Conservation (phyloP, 2,888 invertebrate species). For the Sepiola atlantica region DNA sequence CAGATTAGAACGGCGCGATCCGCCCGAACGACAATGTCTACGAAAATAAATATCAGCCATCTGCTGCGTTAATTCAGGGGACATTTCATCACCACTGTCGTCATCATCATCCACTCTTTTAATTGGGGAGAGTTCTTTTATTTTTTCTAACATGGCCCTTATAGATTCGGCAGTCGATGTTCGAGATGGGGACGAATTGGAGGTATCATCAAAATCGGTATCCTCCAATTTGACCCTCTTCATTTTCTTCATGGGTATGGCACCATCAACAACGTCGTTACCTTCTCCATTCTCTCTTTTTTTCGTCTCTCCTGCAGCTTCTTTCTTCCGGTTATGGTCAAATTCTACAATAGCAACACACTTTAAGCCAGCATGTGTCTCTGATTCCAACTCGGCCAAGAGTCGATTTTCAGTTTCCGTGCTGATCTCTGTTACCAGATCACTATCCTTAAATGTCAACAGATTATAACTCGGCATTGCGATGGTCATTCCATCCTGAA, state of each 20-base stretch:
- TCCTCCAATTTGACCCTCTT: not conserved
- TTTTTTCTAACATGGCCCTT: not conserved
- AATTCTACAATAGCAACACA: conserved; percentile 23
- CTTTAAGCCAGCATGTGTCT: not conserved
- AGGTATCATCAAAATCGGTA: not conserved
- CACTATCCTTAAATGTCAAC: conserved; percentile 36
- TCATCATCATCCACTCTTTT: not conserved
- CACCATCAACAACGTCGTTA: conserved; percentile 21
- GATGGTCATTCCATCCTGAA: not conserved
- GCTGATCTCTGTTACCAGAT: conserved; percentile 37
- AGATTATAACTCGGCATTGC: conserved; percentile 10
- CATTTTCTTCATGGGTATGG: not conserved
- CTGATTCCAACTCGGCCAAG: not conserved
- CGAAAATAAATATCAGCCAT: conserved; percentile 45
- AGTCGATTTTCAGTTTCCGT: conserved; percentile 25
- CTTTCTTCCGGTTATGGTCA: not conserved
- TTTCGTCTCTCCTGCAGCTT: not conserved
- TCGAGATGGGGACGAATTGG: not conserved
- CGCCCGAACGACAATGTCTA: not conserved
- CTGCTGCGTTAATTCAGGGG: conserved; percentile 18
- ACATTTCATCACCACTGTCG: not conserved
- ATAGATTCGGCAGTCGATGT: not conserved
- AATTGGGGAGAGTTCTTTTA: not conserved
- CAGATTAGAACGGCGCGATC: conserved; percentile 39
- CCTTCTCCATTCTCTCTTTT: not conserved